These are phyloP conservation scores for Formicarius rufipectus DNA, from an alignment of 2,113 vertebrate species.

Conservation along the genomic window DNA sequence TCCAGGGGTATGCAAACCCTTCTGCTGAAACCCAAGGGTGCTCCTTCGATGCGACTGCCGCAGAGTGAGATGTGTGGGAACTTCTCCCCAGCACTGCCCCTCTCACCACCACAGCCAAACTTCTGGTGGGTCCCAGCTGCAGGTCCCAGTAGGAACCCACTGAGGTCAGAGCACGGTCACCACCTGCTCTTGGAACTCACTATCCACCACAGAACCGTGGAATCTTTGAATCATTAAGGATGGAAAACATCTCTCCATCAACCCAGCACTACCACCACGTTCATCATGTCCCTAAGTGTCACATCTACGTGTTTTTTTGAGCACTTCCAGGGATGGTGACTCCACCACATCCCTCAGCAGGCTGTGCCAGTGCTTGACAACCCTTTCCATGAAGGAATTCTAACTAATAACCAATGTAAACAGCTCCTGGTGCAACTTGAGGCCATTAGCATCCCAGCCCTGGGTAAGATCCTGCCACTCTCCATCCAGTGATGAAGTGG, in stretches of 20 bases:
- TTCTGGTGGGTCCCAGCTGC: no score
- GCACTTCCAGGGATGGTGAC: not conserved
- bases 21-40: not conserved
- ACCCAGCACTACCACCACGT: not conserved
- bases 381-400: not conserved
- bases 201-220: not conserved
- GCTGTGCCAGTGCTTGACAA: not conserved
- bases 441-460: not conserved
- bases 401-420: not conserved
- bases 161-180: fast-evolving
- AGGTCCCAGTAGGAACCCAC: not conserved
- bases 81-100: not conserved
- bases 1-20: not conserved
- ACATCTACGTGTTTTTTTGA: not conserved
- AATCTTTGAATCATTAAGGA: no score
- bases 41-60: fast-evolving
- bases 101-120: not conserved
- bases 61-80: fast-evolving
- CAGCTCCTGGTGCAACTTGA: not conserved
- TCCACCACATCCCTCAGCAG: not conserved
- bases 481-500: not conserved
- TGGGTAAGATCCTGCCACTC: not conserved
- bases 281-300: not conserved
- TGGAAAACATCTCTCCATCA: not conserved
- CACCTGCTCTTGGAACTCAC: fast-evolving